A percentile compares a stretch with the other conserved stretches of the same genome.
phyloP scores from a whole-genome alignment of 2,888 invertebrate genomes.

The Hydriomena furcata region DNA sequence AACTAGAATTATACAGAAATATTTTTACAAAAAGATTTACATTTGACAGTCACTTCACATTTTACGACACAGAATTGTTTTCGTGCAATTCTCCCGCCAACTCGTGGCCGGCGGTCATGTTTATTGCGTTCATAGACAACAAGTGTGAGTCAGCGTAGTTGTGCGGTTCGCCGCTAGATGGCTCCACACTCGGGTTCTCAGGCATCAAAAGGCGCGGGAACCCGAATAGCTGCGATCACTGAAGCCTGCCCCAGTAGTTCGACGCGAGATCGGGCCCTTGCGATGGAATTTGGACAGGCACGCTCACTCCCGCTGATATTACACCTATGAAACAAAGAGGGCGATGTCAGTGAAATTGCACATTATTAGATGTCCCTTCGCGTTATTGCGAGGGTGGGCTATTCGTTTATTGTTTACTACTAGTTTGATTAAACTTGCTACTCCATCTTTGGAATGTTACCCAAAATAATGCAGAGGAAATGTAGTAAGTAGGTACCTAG shows the following conservation, averaged over 20 bases:
- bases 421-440: constrained; percentile 6
- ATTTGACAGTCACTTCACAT: constrained; percentile 64
- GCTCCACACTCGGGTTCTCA: constrained; percentile 83
- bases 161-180: constrained; percentile 78
- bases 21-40: constrained; percentile 23
- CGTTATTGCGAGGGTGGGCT: constrained; percentile 19
- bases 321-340: constrained; percentile 87
- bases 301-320: constrained; percentile 96
- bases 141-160: constrained; percentile 75
- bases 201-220: constrained; percentile 89
- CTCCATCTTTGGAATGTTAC: no score
- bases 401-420: constrained; percentile 11
- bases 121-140: constrained; percentile 75
- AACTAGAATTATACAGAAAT: constrained; percentile 32
- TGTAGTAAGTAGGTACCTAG: neutral
- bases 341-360: constrained; percentile 44
- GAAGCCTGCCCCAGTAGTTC: constrained; percentile 96
- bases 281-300: constrained; percentile 95
- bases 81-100: constrained; percentile 68
- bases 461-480: no score
- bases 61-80: constrained; percentile 50
- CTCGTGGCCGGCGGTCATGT: constrained; percentile 82
- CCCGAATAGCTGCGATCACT: constrained; percentile 96
- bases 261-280: constrained; percentile 90
- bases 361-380: constrained; percentile 30